These are phyloP conservation scores for Mellivora capensis DNA, from an alignment of 2,113 vertebrate species.

Conservation along the genomic window DNA sequence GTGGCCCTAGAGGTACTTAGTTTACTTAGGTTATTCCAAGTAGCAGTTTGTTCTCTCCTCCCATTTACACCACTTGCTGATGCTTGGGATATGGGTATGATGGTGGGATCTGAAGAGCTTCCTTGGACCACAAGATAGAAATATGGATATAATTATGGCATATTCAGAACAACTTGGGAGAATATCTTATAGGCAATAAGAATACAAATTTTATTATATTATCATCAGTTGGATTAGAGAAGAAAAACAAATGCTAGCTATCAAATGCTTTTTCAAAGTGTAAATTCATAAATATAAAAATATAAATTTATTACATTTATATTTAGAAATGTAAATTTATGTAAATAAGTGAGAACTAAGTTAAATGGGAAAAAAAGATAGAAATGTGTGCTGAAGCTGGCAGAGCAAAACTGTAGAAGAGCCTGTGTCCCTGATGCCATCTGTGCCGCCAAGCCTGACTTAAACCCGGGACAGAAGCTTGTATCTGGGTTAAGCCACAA, in stretches of 20 bases:
- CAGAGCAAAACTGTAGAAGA: neutral
- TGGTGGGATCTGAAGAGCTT: neutral
- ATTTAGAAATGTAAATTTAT: neutral
- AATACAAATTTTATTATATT: neutral
- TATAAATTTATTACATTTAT: neutral
- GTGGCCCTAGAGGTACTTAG: neutral
- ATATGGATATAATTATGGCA: neutral
- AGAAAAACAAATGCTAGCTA: neutral
- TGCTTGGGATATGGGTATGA: neutral
- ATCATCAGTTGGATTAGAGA: neutral
- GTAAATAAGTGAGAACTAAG: neutral
- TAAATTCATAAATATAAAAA: neutral
- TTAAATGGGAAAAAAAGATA: neutral
- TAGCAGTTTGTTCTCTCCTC: neutral
- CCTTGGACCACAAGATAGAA: neutral
- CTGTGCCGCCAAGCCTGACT: neutral
- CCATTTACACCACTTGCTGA: neutral
- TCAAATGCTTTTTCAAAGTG: neutral
- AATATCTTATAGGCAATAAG: neutral
- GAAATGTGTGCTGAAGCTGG: neutral
- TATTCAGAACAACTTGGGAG: slow-evolving; percentile 9
- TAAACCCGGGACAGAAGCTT: neutral
- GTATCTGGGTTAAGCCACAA: neutral
- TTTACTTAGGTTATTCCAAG: neutral
- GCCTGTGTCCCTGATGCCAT: neutral